These are phyloP conservation scores for Microplitis demolitor DNA, from an alignment of 1,140 invertebrate species.

Conservation along the genomic window DNA sequence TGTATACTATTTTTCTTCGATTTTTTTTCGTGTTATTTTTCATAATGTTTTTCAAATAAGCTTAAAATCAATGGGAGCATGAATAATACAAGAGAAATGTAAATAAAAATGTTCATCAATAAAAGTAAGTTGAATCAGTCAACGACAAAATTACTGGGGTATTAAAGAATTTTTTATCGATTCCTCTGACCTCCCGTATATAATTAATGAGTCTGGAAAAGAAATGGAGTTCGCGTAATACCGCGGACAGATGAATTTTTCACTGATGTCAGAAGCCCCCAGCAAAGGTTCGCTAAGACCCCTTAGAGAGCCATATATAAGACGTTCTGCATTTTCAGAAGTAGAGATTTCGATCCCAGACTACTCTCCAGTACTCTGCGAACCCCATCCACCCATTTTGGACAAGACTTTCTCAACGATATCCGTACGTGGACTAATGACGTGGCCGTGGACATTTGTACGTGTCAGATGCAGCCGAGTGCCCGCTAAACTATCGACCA, in stretches of 20 bases:
- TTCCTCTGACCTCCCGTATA: too few relatives aligned
- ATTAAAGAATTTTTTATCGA: too few relatives aligned
- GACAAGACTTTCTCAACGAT: conserved; percentile 35
- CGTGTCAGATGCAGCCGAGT: conserved; percentile 53
- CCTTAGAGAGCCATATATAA: conserved; percentile 15
- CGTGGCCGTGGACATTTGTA: conserved; percentile 54
- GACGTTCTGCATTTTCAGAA: conserved; percentile 20
- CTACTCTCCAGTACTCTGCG: not conserved
- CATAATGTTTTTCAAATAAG: too few relatives aligned
- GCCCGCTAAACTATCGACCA: conserved; percentile 51
- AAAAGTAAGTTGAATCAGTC: too few relatives aligned
- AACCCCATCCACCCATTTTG: not conserved
- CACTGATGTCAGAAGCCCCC: not conserved
- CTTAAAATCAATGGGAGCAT: too few relatives aligned
- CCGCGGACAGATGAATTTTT: conserved; percentile 20
- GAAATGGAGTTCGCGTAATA: conserved; percentile 10
- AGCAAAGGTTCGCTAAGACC: not conserved
- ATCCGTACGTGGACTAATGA: conserved; percentile 53
- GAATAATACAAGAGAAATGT: too few relatives aligned
- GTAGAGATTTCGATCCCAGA: too few relatives aligned
- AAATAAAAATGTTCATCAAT: too few relatives aligned
- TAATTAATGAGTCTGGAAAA: not conserved
- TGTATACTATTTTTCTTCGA: too few relatives aligned
- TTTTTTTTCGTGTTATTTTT: too few relatives aligned
- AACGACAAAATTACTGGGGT: too few relatives aligned